Conservation (phyloP, 2,113 vertebrate genomes). For the Astur gentilis region DNA sequence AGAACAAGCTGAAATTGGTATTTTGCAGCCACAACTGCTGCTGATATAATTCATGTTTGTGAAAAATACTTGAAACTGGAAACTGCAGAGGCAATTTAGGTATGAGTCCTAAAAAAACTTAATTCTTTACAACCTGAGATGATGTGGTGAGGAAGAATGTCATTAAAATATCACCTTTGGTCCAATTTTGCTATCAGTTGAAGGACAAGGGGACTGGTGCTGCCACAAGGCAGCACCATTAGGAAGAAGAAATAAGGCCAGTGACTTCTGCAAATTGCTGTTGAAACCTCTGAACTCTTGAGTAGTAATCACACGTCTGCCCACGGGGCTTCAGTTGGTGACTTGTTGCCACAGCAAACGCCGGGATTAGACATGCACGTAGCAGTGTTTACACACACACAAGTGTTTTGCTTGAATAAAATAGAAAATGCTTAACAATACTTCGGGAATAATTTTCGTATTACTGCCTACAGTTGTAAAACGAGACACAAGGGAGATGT, state of each 20-base stretch:
- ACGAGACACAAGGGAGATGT: neutral
- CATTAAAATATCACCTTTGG: neutral
- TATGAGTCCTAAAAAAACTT: neutral
- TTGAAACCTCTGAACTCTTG: neutral
- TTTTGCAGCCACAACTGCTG: neutral
- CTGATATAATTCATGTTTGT: neutral
- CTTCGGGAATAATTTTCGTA: neutral
- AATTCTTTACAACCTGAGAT: neutral
- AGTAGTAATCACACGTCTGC: neutral
- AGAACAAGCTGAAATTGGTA: neutral
- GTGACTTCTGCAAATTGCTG: neutral
- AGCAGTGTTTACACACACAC: neutral
- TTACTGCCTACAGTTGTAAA: neutral
- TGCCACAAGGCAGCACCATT: neutral
- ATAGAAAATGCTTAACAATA: neutral
- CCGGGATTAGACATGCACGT: fast-evolving
- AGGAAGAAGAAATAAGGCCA: neutral
- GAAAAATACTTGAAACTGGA: neutral
- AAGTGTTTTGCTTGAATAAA: neutral
- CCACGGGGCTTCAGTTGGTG: neutral
- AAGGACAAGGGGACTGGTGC: neutral
- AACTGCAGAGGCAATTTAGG: neutral
- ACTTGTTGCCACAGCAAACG: neutral
- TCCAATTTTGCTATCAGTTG: neutral
- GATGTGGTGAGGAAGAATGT: neutral